Evolutionary conservation across 53 echinoderm and acorn worm genomes (phyloP).

Genomic region (Paracentrotus lividus): DNA sequence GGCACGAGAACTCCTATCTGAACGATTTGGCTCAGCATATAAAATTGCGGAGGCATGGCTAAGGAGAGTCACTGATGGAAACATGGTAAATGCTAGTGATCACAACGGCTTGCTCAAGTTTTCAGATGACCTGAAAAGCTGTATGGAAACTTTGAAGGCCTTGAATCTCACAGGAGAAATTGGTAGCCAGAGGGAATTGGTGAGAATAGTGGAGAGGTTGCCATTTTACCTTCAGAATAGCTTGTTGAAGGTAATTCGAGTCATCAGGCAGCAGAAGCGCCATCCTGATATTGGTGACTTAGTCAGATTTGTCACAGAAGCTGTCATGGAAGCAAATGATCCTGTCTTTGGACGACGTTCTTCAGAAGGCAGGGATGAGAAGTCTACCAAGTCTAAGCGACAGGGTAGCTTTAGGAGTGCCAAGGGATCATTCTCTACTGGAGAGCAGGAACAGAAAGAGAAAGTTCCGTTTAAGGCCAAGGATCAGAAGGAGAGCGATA

Average conservation of each 20-base stretch:
- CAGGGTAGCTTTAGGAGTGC: not conserved
- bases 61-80: constrained; percentile 53
- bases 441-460: not conserved
- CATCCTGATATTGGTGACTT: not conserved
- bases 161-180: not conserved
- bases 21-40: constrained; percentile 70
- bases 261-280: not conserved
- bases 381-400: not conserved
- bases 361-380: not conserved
- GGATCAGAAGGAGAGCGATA: not conserved
- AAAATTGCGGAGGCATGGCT: constrained; percentile 75
- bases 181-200: not conserved
- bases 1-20: constrained; percentile 63
- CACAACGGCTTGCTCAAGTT: not conserved
- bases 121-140: not conserved
- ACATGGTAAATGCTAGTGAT: not conserved
- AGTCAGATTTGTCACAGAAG: not conserved
- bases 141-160: not conserved
- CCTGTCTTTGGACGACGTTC: constrained; percentile 3
- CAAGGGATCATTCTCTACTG: not conserved
- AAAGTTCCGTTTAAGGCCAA: not conserved
- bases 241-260: not conserved
- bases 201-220: not conserved
- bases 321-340: not conserved
- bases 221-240: not conserved